Base-by-base conservation (phyloP, 1,140 invertebrate genomes). In the Cephus cinctus region DNA sequence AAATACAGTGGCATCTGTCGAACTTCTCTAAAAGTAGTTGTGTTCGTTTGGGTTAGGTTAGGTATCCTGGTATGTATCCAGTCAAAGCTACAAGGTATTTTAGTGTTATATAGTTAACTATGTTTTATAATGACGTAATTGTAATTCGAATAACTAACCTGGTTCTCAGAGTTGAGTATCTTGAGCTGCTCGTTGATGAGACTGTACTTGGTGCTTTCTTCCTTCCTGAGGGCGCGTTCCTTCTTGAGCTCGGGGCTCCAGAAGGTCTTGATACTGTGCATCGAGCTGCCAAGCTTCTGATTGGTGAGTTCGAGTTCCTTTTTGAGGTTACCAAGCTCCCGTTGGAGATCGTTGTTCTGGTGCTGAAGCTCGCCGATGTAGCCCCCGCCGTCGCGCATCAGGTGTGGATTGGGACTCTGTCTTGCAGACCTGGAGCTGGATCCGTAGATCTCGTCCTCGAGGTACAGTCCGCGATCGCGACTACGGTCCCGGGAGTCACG, bases 241-340 rank as follows among this genome's bases (percentile, higher is more conserved):
- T 98, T 98, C 77, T 99, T 99, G 61, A 99, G 80, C 74, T 99
- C 97, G 0, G 97, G 97, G 73, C 94, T 97, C 97, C 97, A 99
- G 78, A 99, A 98, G 8, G 96, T 98, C 78, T 99, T 99, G 69
- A 99, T 98, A 75, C 92, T 96, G 77, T 98, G 96, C 96, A 98
- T 98, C 63, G 91, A 95, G 65, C 96, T 98, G 65, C 94, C 94
- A 51, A 99, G 81, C 76, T 98, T 98, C 77, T 98, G 95, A 77
- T 98, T 98, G 47, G 94, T 96, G 53, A 96, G 80, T 77, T 98
- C 95, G 56, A 98, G 82, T 68, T 98, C 96, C 67, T 96, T 92
- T 75, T 98, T 97, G 31, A 98, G 80, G 71, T 92, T 93, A n/a
- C 88, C 90, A 65, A 98, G 85, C 75, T 98, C 96, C n/a, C 91